A percentile compares a stretch with the other conserved stretches of the same genome.
Conservation (phyloP, 2,113 vertebrate species). For the Caranx ignobilis region DNA sequence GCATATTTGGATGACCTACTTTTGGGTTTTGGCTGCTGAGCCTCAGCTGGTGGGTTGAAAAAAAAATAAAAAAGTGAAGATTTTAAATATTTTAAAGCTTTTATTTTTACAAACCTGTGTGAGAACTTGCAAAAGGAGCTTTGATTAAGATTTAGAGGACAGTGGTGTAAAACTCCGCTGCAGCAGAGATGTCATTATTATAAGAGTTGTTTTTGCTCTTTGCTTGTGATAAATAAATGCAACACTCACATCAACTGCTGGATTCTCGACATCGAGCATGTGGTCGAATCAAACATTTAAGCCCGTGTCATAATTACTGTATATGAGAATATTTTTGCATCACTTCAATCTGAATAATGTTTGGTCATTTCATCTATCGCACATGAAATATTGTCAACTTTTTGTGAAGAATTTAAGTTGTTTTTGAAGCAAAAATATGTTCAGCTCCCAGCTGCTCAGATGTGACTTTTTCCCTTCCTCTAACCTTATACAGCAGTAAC, state of each 20-base stretch:
- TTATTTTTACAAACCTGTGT: conserved; percentile 8
- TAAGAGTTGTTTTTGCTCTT: too few relatives aligned
- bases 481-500: neutral
- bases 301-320: neutral
- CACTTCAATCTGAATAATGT: neutral
- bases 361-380: neutral
- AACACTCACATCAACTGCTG: too few relatives aligned
- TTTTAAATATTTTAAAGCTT: conserved; percentile 46
- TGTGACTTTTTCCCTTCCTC: neutral
- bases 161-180: neutral
- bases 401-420: neutral
- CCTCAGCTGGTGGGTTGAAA: neutral
- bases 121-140: conserved; percentile 9
- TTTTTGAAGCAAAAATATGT: neutral
- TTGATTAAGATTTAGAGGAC: neutral
- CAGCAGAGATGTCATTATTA: neutral
- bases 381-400: neutral
- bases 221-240: neutral
- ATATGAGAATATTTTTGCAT: neutral
- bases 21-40: conserved; percentile 53
- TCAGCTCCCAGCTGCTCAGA: neutral
- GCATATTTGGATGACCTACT: conserved; percentile 62
- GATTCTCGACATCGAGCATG: too few relatives aligned
- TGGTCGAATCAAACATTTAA: neutral
- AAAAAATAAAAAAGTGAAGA: neutral